Evolutionary conservation across 1,140 invertebrate genomes (phyloP).

Genomic region (Scaptomyza graminum): DNA sequence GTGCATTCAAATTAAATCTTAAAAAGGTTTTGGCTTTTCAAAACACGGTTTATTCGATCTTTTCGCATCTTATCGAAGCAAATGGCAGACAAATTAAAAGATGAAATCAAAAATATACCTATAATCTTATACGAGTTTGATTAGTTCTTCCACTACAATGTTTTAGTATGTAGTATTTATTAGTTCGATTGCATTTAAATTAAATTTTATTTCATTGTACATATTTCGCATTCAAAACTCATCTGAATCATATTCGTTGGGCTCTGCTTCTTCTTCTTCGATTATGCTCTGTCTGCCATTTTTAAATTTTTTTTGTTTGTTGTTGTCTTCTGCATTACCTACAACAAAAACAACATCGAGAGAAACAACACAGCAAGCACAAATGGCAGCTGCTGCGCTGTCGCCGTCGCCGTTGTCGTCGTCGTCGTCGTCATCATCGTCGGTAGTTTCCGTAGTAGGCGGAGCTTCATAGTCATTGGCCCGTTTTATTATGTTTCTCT

Average conservation of each 20-base stretch:
- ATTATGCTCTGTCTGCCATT: constrained; percentile 59
- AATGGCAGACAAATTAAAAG: too few species aligned
- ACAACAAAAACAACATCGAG: constrained; percentile 40
- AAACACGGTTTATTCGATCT: too few species aligned
- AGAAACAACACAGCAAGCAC: constrained; percentile 31
- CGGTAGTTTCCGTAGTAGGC: constrained; percentile 79
- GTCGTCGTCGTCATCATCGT: constrained; percentile 55
- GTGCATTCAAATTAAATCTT: too few species aligned
- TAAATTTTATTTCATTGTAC: too few species aligned
- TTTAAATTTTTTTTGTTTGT: constrained; percentile 46
- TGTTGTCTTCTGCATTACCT: constrained; percentile 54
- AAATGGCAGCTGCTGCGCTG: constrained; percentile 54
- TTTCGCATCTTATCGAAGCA: too few species aligned
- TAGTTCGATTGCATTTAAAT: too few species aligned
- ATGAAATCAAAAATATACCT: too few species aligned
- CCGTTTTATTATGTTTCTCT: constrained; percentile 80
- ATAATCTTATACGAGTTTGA: too few species aligned
- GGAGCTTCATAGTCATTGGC: constrained; percentile 83
- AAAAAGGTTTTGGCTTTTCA: too few species aligned
- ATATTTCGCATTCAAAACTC: not conserved
- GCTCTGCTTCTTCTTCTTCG: constrained; percentile 15
- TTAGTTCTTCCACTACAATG: too few species aligned
- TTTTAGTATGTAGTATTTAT: too few species aligned
- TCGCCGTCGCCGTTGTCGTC: constrained; percentile 24
- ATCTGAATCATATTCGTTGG: constrained; percentile 15